Base-by-base conservation (phyloP, 2,113 vertebrate species). In the Pedetes capensis region DNA sequence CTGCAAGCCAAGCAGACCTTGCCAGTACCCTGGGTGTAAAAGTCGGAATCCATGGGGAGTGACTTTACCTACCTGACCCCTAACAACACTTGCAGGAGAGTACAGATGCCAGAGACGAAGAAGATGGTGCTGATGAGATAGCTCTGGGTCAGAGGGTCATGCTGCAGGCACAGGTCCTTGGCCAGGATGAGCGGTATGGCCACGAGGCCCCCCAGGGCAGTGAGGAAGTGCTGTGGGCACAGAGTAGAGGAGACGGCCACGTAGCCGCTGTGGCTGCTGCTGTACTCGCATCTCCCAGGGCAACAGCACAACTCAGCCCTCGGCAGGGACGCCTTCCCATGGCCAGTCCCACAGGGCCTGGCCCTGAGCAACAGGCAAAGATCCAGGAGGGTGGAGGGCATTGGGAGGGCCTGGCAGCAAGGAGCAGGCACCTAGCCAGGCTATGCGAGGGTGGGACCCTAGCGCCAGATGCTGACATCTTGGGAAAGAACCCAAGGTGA, bases 61-160 rank as follows among this genome's bases (percentile, higher is more conserved):
- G 20, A 20, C 94, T 96, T 97, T 79, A 59, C 98, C 95, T 98
- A 99, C 99, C 99, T 99, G 96, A 99, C 97, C 51, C 99, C 99
- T n/a, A 99, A 98, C 85, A 99, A 94, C 89, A 99, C 99, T 97
- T 99, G 99, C 95, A 99, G 97, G 81, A 99, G 98, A 16, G 99
- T 99, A 97, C 99, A 99, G 72, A 99, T 96, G 25, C 99, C 99
- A 0, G 99, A 99, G 95, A 99, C 99, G 22, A 99, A 99, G 98
- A 99, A 99, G 78, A 99, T 99, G 96, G 99, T 99, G 98, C 99
- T 99, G 98, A 99, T 99, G 94, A 99, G 99, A 96, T 99, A 98
- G 97, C 99, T 99, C 95, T 99, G 99, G 8, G 99, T 99, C 96
- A 99, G 98, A 13, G 98, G 97, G n/a, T 99, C 99, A 0, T 99